Evolutionary conservation across 2,113 vertebrate species (phyloP).

Genomic region (Chaetops frenatus): DNA sequence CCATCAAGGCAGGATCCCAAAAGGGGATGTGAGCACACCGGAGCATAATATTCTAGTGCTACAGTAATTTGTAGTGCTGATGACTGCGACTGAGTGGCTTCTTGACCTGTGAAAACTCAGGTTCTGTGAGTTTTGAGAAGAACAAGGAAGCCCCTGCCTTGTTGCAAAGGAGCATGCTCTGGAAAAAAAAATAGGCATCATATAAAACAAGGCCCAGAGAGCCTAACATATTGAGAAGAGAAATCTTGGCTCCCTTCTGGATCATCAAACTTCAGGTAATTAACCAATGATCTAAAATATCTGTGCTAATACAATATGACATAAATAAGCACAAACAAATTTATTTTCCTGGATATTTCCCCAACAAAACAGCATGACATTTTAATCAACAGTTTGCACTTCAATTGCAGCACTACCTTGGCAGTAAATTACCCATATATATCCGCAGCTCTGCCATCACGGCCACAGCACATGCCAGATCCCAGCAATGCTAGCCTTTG

Average conservation of each 20-base stretch:
- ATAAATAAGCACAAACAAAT: background rate
- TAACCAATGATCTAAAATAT: background rate
- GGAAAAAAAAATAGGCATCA: background rate
- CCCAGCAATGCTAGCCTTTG: background rate
- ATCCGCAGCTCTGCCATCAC: background rate
- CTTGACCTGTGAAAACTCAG: background rate
- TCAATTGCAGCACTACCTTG: background rate
- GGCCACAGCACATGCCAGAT: background rate
- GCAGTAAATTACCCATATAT: background rate
- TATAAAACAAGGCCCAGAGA: background rate
- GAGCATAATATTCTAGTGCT: background rate
- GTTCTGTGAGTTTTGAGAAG: background rate
- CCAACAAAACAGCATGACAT: background rate
- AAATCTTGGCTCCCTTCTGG: background rate
- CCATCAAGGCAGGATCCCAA: rapidly evolving
- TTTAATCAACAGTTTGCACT: background rate
- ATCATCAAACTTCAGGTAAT: background rate
- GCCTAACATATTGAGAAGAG: background rate
- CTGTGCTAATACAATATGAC: rapidly evolving
- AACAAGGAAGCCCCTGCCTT: background rate
- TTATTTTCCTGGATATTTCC: background rate
- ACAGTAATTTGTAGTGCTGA: background rate
- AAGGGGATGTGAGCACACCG: rapidly evolving
- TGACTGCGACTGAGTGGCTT: background rate
- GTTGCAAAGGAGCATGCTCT: background rate